These are phyloP conservation scores for Doris montereyensis DNA, from an alignment of 2,888 invertebrate species.

Conservation along the genomic window DNA sequence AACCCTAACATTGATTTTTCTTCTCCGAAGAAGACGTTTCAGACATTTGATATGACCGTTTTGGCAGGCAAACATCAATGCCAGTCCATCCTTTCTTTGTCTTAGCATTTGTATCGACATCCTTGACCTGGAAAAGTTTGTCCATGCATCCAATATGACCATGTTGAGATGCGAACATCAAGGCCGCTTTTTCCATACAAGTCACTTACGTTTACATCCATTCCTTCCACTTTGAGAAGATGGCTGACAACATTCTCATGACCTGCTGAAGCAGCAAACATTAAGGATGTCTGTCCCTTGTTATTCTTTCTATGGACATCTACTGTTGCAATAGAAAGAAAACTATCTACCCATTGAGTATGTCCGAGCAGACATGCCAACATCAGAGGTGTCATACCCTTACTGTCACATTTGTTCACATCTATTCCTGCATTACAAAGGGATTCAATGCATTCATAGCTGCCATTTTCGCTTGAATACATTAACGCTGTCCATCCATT, in stretches of 20 bases:
- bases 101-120: too few species aligned
- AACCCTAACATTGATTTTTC: too few species aligned
- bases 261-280: not conserved
- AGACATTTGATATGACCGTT: too few species aligned
- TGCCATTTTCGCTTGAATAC: not conserved
- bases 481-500: not conserved
- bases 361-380: not conserved
- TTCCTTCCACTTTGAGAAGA: not conserved
- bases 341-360: not conserved
- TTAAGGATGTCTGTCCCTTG: not conserved
- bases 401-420: not conserved
- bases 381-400: not conserved
- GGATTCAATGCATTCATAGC: not conserved
- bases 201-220: not conserved
- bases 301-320: too few species aligned
- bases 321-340: too few species aligned
- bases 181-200: not conserved
- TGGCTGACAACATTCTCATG: not conserved
- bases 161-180: not conserved
- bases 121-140: not conserved
- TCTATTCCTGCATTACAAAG: not conserved
- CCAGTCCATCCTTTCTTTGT: too few species aligned
- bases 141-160: not conserved
- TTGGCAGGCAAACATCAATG: too few species aligned
- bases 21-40: too few species aligned